Conservation (phyloP, 2,113 vertebrate genomes). For the Urocolius indicus region DNA sequence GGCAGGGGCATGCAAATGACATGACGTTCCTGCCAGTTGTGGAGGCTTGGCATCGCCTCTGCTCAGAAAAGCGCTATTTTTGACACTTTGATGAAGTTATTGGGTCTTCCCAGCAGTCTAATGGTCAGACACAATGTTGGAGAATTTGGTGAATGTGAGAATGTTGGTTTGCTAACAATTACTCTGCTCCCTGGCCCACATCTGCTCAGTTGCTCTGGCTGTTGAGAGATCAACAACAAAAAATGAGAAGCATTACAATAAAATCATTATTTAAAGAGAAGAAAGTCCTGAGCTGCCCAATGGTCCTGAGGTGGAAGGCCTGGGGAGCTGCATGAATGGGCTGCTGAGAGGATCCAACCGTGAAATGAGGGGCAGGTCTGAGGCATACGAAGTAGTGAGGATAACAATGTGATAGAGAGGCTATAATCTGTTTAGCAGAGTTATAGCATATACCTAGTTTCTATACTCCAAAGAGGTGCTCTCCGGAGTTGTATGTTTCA, state of each 20-base stretch:
- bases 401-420: neutral
- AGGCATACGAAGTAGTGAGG: neutral
- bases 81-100: neutral
- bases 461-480: neutral
- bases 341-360: rapidly evolving
- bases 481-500: neutral
- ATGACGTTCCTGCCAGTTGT: rapidly evolving
- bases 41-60: rapidly evolving
- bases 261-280: neutral
- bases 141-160: rapidly evolving
- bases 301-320: rapidly evolving
- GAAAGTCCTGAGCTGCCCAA: neutral
- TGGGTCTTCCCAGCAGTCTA: rapidly evolving
- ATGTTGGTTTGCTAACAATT: no score
- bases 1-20: rapidly evolving
- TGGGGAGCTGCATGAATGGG: rapidly evolving
- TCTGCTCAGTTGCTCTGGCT: neutral
- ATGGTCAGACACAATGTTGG: rapidly evolving
- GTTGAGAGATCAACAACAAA: rapidly evolving
- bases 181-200: neutral
- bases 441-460: rapidly evolving
- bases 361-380: rapidly evolving
- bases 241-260: neutral
- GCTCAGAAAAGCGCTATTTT: neutral
- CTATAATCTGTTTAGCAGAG: rapidly evolving